A percentile compares a stretch with the other conserved stretches of the same genome.
phyloP scores from a whole-genome alignment of 1,140 invertebrate species.

The Dendroctonus valens region DNA sequence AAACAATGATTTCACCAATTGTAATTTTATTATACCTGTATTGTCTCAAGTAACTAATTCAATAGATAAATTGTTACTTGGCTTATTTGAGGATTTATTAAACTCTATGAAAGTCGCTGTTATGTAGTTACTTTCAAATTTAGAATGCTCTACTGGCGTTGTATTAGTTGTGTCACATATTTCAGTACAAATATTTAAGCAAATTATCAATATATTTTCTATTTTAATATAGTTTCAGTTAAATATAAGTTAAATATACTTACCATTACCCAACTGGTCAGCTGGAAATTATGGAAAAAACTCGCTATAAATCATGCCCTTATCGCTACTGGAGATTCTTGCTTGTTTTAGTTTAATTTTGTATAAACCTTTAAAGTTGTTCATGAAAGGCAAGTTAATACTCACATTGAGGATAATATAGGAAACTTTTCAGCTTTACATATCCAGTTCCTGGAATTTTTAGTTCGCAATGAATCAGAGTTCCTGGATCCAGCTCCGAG shows the following conservation, averaged over 20 bases:
- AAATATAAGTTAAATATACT: not conserved
- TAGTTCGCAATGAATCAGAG: constrained; percentile 39
- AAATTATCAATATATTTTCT: not conserved
- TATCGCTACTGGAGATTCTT: not conserved
- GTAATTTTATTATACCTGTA: too few relatives aligned
- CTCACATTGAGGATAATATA: constrained; percentile 47
- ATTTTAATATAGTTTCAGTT: not conserved
- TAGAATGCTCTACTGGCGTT: too few relatives aligned
- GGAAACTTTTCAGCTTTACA: constrained; percentile 45
- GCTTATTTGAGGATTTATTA: too few relatives aligned
- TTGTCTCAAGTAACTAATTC: too few relatives aligned
- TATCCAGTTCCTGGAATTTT: constrained; percentile 44
- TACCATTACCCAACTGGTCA: not conserved
- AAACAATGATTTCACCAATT: too few relatives aligned
- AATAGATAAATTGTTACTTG: too few relatives aligned
- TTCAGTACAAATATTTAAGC: too few relatives aligned
- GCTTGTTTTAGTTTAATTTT: not conserved
- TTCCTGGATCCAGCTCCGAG: constrained; percentile 37
- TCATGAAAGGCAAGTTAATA: not conserved
- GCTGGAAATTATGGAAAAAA: not conserved
- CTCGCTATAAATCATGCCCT: not conserved
- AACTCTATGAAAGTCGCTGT: too few relatives aligned
- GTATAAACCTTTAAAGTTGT: not conserved
- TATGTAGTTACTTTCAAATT: too few relatives aligned
- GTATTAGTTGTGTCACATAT: too few relatives aligned